Evolutionary conservation across 2,797 vertebrate genomes (phyloP).

Genomic region (Eleutherodactylus coqui): DNA sequence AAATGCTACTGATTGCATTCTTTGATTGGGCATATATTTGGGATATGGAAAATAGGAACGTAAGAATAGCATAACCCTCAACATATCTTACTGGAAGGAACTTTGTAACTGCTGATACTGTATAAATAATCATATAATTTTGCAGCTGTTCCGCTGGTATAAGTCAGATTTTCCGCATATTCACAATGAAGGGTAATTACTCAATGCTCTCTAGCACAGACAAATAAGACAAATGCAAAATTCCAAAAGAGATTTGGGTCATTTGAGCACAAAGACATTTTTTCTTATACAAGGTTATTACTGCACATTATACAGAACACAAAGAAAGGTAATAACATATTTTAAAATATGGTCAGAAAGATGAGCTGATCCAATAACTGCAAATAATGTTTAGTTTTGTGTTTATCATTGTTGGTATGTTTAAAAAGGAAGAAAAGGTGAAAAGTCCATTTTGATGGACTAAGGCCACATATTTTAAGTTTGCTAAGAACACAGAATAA

Average conservation of each 20-base stretch:
- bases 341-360: background rate
- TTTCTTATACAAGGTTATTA: background rate
- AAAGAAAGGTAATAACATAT: background rate
- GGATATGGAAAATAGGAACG: conserved; percentile 17
- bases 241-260: background rate
- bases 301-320: background rate
- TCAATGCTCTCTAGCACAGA: background rate
- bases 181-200: conserved; percentile 14
- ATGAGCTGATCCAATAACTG: background rate
- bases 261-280: background rate
- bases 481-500: no score
- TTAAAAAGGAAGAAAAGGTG: no score
- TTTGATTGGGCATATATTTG: conserved; percentile 28
- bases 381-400: background rate
- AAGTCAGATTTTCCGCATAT: conserved; percentile 2
- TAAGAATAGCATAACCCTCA: conserved; percentile 22
- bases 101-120: conserved; percentile 26
- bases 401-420: background rate
- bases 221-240: background rate
- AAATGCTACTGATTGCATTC: conserved; percentile 15
- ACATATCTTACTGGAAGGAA: conserved; percentile 1
- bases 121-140: conserved; percentile 30
- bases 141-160: conserved; percentile 24
- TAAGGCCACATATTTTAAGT: no score
- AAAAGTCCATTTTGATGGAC: no score